Percentiles rank a stretch among this genome's conserved stretches.
phyloP scores from a whole-genome alignment of 2,113 vertebrate genomes.

The Struthidea cinerea region DNA sequence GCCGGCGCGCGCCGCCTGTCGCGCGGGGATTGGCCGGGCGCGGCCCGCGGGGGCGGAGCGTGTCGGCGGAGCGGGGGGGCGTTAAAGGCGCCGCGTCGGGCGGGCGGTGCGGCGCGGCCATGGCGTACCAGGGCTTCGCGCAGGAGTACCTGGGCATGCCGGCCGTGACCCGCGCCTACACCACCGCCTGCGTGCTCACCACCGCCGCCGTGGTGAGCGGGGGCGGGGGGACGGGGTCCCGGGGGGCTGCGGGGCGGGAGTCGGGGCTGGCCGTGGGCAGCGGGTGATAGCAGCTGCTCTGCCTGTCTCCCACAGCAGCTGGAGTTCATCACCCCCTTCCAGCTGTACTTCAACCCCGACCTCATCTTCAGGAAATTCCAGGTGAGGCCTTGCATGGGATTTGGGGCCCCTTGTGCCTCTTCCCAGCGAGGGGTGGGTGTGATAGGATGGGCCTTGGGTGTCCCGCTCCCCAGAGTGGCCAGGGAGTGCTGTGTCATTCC shows the following conservation, averaged over 20 bases:
- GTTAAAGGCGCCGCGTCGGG: neutral
- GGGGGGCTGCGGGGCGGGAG: neutral
- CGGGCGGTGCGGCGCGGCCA: neutral
- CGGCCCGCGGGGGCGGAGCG: neutral
- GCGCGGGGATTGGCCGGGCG: neutral
- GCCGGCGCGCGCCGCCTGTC: neutral
- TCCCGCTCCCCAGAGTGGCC: neutral
- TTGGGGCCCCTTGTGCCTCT: neutral
- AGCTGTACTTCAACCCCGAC: constrained; percentile 86
- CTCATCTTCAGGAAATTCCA: constrained; percentile 83
- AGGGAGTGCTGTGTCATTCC: neutral
- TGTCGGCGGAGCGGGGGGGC: too few relatives aligned
- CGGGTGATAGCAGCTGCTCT: neutral
- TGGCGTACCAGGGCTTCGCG: constrained; percentile 75
- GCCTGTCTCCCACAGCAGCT: constrained; percentile 74
- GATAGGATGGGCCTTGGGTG: neutral
- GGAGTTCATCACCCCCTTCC: constrained; percentile 84
- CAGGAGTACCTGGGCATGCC: constrained; percentile 75
- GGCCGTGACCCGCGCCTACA: constrained; percentile 74
- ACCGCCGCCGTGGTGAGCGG: constrained; percentile 55
- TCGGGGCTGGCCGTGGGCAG: neutral
- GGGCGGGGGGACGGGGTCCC: neutral
- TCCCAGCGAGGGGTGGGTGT: neutral
- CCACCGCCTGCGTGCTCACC: constrained; percentile 76
- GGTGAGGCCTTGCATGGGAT: constrained; percentile 57